These are phyloP conservation scores for Oreochromis spilurus DNA, from an alignment of 2,113 vertebrate genomes.

Conservation along the genomic window DNA sequence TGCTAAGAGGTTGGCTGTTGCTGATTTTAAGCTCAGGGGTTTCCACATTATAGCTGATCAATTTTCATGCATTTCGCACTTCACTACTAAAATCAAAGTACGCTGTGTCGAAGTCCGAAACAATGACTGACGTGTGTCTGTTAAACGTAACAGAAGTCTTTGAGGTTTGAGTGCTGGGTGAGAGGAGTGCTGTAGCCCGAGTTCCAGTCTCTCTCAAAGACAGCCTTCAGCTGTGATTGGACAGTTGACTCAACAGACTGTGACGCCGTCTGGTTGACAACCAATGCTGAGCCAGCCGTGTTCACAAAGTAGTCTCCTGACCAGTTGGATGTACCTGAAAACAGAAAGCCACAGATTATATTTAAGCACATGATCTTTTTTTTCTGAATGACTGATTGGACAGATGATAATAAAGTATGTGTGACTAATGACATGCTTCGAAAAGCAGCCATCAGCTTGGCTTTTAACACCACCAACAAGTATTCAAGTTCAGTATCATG, in stretches of 20 bases:
- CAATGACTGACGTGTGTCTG: neutral
- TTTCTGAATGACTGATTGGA: neutral
- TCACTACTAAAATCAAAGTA: neutral
- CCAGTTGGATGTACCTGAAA: slow-evolving; percentile 88
- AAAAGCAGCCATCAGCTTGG: neutral
- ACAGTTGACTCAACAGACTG: slow-evolving; percentile 29
- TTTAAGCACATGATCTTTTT: neutral
- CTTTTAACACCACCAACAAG: neutral
- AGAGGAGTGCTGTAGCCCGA: slow-evolving; percentile 78
- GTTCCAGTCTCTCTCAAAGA: slow-evolving; percentile 85
- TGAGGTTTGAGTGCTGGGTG: slow-evolving; percentile 22
- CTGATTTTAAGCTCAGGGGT: neutral
- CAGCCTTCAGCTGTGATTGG: slow-evolving; percentile 71
- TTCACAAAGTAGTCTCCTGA: slow-evolving; percentile 83
- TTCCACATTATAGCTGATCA: neutral
- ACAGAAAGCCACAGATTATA: neutral
- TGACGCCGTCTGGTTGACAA: slow-evolving; percentile 73
- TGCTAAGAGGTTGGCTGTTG: neutral
- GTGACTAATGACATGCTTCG: neutral
- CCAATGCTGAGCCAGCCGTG: slow-evolving; percentile 80
- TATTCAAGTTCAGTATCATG: neutral
- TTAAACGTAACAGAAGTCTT: slow-evolving; percentile 12
- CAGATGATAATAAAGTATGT: neutral
- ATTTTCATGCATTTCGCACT: fast-evolving
- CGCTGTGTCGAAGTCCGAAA: neutral